Percentiles rank a stretch among this genome's conserved stretches.
phyloP scores from a whole-genome alignment of 2,888 invertebrate genomes.

The Calameuta filiformis region DNA sequence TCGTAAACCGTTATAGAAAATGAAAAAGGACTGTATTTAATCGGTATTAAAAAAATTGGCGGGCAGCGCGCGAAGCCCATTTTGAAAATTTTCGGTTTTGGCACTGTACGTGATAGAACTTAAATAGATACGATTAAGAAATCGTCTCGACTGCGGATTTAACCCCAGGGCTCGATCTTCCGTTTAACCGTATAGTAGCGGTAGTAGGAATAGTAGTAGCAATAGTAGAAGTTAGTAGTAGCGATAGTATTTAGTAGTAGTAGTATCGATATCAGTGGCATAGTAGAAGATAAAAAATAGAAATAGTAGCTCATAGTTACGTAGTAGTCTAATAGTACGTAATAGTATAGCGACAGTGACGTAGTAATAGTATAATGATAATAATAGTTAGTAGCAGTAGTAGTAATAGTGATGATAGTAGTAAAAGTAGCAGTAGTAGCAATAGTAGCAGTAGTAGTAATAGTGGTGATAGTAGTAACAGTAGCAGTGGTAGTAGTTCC shows the following conservation, averaged over 20 bases:
- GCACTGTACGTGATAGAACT: conserved; percentile 49
- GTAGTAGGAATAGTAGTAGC: conserved; percentile 26
- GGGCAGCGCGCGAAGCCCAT: background rate
- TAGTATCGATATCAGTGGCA: conserved; percentile 11
- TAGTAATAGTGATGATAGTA: background rate
- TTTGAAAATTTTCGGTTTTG: conserved; percentile 34
- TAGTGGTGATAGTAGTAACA: background rate
- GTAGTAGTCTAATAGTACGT: background rate
- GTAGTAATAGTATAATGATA: background rate
- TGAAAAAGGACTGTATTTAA: conserved; percentile 36
- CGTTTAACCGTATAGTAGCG: conserved; percentile 25
- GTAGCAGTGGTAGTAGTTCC: conserved; percentile 2
- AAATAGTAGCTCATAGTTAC: background rate
- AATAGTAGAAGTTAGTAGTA: conserved; percentile 10
- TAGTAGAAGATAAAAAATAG: conserved; percentile 5
- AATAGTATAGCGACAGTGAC: background rate
- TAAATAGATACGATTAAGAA: conserved; percentile 25
- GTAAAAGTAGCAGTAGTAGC: background rate
- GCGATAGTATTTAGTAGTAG: background rate
- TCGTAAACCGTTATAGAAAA: conserved; percentile 44
- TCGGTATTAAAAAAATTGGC: conserved; percentile 13
- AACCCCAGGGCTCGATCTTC: conserved; percentile 50
- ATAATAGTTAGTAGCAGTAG: background rate
- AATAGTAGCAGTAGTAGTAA: background rate
- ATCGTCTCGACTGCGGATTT: conserved; percentile 30